Evolutionary conservation across 2,113 vertebrate species (phyloP).

Genomic region (Bubo bubo): DNA sequence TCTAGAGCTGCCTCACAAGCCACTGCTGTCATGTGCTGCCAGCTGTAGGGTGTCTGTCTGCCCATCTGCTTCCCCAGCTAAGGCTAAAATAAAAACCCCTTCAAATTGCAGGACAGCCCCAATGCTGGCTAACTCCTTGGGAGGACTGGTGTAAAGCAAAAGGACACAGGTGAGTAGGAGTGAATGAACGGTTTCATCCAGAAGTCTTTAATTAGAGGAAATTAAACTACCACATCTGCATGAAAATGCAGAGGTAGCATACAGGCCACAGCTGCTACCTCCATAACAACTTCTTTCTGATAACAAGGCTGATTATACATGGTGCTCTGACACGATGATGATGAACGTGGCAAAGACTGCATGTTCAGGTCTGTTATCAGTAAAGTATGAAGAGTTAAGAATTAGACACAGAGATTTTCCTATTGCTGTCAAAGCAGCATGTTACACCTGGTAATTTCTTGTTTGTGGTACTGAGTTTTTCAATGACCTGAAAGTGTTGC

Average conservation of each 20-base stretch:
- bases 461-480: background rate
- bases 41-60: background rate
- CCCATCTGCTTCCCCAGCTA: background rate
- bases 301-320: background rate
- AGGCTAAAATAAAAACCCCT: background rate
- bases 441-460: background rate
- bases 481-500: background rate
- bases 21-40: background rate
- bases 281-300: background rate
- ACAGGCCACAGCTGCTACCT: background rate
- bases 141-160: background rate
- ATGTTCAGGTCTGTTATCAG: background rate
- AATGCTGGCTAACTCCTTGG: background rate
- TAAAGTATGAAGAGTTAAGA: background rate
- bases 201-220: background rate
- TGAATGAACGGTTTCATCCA: background rate
- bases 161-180: background rate
- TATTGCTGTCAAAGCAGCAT: background rate
- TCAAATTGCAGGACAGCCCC: background rate
- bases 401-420: background rate
- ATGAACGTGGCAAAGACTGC: background rate
- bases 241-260: background rate
- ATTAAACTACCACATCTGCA: background rate
- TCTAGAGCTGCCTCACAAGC: background rate
- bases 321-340: background rate